Base-by-base conservation (phyloP, 2,888 invertebrate genomes). In the Aporophyla nigra region DNA sequence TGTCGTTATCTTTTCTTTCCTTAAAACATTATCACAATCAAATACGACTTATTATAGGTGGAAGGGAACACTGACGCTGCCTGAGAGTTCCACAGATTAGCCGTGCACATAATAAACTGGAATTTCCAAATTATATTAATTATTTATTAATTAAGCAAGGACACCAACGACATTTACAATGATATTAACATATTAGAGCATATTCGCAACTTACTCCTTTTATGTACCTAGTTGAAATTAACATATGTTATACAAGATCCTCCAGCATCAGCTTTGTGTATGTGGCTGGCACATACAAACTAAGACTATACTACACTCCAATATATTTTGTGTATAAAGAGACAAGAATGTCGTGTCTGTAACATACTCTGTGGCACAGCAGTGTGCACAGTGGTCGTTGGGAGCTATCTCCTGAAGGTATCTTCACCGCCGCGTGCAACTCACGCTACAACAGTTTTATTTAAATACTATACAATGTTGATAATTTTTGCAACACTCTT, bases 331-430 rank as follows among this genome's bases (percentile, higher is more conserved):
- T 33, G 21, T 33, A 21, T 27, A 66, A n/a, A n/a, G n/a, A n/a
- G 27, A 56, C 16, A 27, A 43, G 7, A 33, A 14, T 49, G 46
- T 53, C 71, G 10, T n/a, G 10, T 78, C 70, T 86, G 43, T 21
- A 7, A 12, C 43, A 62, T 53, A 62, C 3, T 86, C 69, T 73
- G 2, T 54, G 63, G 5, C 7, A 19, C 62, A 43, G 40, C 21
- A 53, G 83, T 68, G 33, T 76, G 76, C 68, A 59, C 77, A 62
- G 69, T 54, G 73, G 63, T 80, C 86, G 77, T 74, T 51, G 53
- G 49, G 10, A 61, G 73, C 70, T 86, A 86, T 84, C 87, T 71
- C 5, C 77, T 74, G 76, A 63, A 79, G 73, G 75, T 78, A 86
- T 87, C 87, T 59, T 78, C 66, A 51, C 62, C 68, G 61, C 68